Evolutionary conservation across 2,113 vertebrate species (phyloP).

Genomic region (Cochlearius cochlearius): DNA sequence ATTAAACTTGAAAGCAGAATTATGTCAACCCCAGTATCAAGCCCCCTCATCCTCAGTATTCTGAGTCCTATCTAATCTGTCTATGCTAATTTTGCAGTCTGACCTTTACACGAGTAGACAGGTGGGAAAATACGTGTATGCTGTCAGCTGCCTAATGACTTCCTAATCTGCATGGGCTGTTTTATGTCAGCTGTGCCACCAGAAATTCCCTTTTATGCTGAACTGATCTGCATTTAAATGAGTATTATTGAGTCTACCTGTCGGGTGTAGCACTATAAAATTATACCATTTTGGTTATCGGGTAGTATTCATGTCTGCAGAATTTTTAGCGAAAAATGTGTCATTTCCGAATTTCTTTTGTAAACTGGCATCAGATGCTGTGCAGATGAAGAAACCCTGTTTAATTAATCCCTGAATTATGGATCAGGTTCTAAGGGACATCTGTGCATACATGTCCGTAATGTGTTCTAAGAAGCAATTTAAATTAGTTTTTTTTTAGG

Average conservation of each 20-base stretch:
- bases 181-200: neutral
- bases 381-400: neutral
- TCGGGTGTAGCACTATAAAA: neutral
- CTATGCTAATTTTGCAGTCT: neutral
- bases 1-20: neutral
- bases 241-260: neutral
- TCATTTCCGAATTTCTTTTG: neutral
- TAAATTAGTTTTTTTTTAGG: neutral
- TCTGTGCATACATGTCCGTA: neutral
- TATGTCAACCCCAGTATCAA: neutral
- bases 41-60: neutral
- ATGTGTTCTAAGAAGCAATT: neutral
- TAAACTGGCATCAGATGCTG: neutral
- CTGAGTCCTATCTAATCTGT: neutral
- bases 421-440: neutral
- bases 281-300: neutral
- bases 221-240: neutral
- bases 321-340: neutral
- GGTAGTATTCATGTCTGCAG: neutral
- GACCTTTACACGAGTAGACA: constrained; percentile 40
- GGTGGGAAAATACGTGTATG: neutral
- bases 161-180: neutral
- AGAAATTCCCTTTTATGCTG: neutral
- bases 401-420: neutral
- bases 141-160: neutral